phyloP scores from a whole-genome alignment of 2,888 invertebrate genomes.

The Gisinianus flammeolus region DNA sequence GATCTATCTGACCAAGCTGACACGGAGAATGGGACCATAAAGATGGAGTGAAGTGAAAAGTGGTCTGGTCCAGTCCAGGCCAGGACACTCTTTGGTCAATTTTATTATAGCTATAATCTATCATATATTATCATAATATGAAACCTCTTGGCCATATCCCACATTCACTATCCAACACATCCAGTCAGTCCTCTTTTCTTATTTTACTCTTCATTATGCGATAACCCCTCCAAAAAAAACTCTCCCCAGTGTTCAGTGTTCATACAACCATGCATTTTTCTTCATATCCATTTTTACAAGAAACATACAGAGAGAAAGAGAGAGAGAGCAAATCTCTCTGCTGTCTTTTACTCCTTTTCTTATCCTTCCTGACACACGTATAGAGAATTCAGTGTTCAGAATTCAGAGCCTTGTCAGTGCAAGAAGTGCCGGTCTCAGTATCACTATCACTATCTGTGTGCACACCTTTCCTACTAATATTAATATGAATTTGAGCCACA shows the following conservation, averaged over 20 bases:
- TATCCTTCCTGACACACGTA: not conserved
- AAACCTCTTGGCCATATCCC: conserved; percentile 1
- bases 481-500: conserved; percentile 10
- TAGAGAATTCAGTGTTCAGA: not conserved
- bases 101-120: conserved; percentile 27
- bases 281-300: too few species aligned
- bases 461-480: not conserved
- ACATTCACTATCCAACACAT: not conserved
- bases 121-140: conserved; percentile 39
- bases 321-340: too few species aligned
- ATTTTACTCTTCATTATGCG: not conserved
- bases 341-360: not conserved
- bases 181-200: conserved; percentile 3
- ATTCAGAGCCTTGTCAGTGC: not conserved
- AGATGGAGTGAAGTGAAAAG: conserved; percentile 46
- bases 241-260: too few species aligned
- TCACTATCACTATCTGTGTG: not conserved
- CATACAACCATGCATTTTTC: too few species aligned
- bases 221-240: too few species aligned
- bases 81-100: conserved; percentile 28
- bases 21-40: conserved; percentile 49
- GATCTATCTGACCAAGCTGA: conserved; percentile 46
- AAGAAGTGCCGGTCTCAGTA: not conserved
- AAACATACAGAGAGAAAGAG: too few species aligned
- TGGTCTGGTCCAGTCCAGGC: conserved; percentile 29